Conservation (phyloP, 2,797 vertebrate species). For the Apodemus agrarius region DNA sequence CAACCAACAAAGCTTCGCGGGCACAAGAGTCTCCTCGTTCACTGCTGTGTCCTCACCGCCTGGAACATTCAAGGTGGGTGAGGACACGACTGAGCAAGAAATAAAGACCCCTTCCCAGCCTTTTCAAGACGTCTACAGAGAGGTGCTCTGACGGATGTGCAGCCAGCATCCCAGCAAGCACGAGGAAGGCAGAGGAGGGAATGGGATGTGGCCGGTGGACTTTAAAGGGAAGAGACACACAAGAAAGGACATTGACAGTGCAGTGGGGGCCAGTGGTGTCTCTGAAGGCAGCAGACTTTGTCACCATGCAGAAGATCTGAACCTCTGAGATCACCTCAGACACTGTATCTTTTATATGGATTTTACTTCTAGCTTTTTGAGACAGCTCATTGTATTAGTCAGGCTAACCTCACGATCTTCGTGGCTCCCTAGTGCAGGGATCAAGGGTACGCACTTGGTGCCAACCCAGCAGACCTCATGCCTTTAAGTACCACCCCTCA, state of each 20-base stretch:
- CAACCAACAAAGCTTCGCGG: fast-evolving
- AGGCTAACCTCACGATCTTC: neutral
- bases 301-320: neutral
- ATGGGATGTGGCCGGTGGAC: fast-evolving
- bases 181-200: neutral
- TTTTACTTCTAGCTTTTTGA: neutral
- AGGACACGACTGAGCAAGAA: fast-evolving
- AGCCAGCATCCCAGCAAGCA: neutral
- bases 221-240: neutral
- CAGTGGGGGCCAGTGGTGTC: neutral
- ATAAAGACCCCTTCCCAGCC: neutral
- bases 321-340: neutral
- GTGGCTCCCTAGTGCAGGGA: neutral
- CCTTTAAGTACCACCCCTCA: neutral
- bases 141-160: neutral
- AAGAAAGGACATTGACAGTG: fast-evolving
- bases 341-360: neutral
- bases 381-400: neutral
- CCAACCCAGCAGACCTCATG: neutral
- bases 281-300: neutral
- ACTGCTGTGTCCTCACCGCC: neutral
- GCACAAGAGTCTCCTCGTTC: neutral
- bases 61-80: neutral
- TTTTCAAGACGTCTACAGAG: neutral
- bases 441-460: neutral